Base-by-base conservation (phyloP, 2,797 vertebrate species). In the Chaetodon trifasciatus region DNA sequence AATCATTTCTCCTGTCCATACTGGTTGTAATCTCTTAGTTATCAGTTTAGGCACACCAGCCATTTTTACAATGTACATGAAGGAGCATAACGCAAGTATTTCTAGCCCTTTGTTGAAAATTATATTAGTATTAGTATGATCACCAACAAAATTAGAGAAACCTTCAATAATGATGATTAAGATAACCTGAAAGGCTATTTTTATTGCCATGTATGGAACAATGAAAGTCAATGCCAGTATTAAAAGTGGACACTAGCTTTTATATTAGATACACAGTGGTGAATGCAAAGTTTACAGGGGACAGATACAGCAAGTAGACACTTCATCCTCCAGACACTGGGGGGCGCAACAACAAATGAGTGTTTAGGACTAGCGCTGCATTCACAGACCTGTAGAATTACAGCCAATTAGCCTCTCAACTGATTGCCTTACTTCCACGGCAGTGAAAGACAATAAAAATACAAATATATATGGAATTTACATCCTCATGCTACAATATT, bases 301-400 rank as follows among this genome's bases (percentile, higher is more conserved):
- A 42, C 8, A 76, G 0, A 40, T 8, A 40, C 12, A 42, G 2
- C 15, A 6, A 58, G 6, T 11, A n/a, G 0, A 10, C 28, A 23
- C 17, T 52, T 77, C 37, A 53, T 4, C 79, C 82, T 83, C 88
- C 84, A 32, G 23, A 0, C 84, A 39, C 57, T 13, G 83, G 82
- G 52, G 0, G 86, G 86, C 82, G 75, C 35, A 23, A 77, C 10
- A 49, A 28, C 13, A 56, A 0, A 12, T 17, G 1, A 37, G 10
- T 42, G 8, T 3, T 19, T 12, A 1, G 0, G 6, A 47, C 0
- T 0, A 6, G n/a, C 58, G 85, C 17, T 8, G 65, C 87, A 6
- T 92, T 91, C 80, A 78, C 0, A 0, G 5, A 6, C 24, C 6
- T 2, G 1, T 6, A 0, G 16, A 60, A 11, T 0, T 24, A 5